A percentile compares a stretch with the other conserved stretches of the same genome.
Evolutionary conservation across 2,113 vertebrate species (phyloP).

Genomic region (Physeter macrocephalus): DNA sequence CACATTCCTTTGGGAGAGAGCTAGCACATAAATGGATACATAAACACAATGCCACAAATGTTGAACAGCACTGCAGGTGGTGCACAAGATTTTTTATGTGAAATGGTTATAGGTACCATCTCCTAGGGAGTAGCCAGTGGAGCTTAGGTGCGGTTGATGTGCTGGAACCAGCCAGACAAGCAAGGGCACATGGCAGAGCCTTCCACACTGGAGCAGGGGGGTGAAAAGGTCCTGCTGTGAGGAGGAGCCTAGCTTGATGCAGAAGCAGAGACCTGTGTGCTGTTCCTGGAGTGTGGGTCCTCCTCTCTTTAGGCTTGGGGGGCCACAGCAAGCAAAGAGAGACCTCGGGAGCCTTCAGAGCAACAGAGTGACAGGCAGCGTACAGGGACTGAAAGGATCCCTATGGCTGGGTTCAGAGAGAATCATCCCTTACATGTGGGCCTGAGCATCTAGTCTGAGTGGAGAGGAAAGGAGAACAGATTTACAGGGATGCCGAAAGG

Average conservation of each 20-base stretch:
- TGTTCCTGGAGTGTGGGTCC: too few relatives aligned
- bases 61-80: rapidly evolving
- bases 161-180: rapidly evolving
- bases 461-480: too few relatives aligned
- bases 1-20: background rate
- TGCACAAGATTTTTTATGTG: background rate
- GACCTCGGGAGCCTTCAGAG: background rate
- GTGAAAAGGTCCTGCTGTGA: too few relatives aligned
- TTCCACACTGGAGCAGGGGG: rapidly evolving
- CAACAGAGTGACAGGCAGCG: too few relatives aligned
- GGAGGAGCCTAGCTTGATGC: too few relatives aligned
- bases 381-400: background rate
- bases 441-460: too few relatives aligned
- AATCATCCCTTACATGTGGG: too few relatives aligned
- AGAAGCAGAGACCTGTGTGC: background rate
- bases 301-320: background rate
- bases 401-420: background rate
- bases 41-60: too few relatives aligned
- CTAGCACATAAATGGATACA: rapidly evolving
- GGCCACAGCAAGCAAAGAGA: background rate
- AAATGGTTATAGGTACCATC: rapidly evolving
- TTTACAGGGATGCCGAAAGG: background rate
- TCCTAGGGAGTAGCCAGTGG: background rate
- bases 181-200: rapidly evolving
- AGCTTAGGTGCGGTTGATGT: too few relatives aligned